Percentiles rank a stretch among this genome's conserved stretches.
Conservation (phyloP, 1,140 invertebrate genomes). For the Chironomus striatipennis region DNA sequence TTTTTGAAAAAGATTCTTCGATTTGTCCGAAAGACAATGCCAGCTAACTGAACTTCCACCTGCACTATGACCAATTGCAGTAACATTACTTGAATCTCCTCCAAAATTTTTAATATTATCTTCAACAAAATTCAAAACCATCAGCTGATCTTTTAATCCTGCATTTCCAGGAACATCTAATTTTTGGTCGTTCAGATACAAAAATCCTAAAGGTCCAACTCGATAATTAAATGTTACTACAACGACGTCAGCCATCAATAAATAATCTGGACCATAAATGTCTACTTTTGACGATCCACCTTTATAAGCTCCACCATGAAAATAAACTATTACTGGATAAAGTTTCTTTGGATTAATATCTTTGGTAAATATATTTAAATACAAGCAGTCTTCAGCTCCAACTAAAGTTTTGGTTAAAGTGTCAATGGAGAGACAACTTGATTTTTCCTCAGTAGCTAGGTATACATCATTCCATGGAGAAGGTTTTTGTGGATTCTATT, state of each 20-base stretch:
- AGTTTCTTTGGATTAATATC: constrained; percentile 33
- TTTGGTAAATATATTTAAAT: constrained; percentile 41
- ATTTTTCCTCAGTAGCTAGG: background rate
- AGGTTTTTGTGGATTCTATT: background rate
- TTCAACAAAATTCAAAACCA: constrained; percentile 46
- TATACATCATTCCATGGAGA: background rate
- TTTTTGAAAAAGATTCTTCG: constrained; percentile 41
- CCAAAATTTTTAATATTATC: constrained; percentile 50
- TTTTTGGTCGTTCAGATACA: constrained; percentile 43
- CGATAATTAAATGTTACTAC: constrained; percentile 64
- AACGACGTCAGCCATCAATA: constrained; percentile 52
- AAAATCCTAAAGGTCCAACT: constrained; percentile 51
- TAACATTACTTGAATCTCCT: constrained; percentile 44
- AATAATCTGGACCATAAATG: constrained; percentile 50
- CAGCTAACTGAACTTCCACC: constrained; percentile 44
- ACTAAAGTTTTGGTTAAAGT: background rate
- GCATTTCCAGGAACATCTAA: constrained; percentile 44
- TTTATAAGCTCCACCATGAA: constrained; percentile 59
- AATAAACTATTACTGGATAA: constrained; percentile 58
- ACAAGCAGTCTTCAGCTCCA: constrained; percentile 42
- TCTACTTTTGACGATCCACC: constrained; percentile 41
- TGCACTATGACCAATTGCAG: constrained; percentile 43
- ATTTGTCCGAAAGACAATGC: constrained; percentile 47
- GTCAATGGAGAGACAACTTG: background rate
- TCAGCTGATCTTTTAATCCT: constrained; percentile 46